These are phyloP conservation scores for Apteryx mantelli DNA, from an alignment of 2,113 vertebrate species.

Conservation along the genomic window DNA sequence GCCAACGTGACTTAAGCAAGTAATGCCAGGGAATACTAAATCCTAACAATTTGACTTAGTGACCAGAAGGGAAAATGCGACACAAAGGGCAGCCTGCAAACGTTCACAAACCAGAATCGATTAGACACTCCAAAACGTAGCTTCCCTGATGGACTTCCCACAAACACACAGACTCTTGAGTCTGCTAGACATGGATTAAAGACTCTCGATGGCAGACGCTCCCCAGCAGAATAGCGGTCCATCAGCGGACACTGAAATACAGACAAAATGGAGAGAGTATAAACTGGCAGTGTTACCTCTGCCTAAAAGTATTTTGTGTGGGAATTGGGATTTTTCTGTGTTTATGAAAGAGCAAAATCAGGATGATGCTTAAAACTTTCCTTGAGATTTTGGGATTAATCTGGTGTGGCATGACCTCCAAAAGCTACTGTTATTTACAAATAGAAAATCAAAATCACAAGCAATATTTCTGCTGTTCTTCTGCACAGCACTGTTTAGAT, in stretches of 20 bases:
- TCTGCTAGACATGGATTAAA: not conserved
- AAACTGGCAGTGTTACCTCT: not conserved
- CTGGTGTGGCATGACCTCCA: not conserved
- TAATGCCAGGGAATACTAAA: accelerated
- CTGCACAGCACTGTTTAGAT: not conserved
- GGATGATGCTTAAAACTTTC: not conserved
- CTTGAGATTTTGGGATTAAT: not conserved
- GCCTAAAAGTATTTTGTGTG: not conserved
- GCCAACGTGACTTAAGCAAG: not conserved
- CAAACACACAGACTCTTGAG: accelerated
- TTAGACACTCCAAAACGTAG: accelerated
- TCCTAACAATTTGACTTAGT: not conserved
- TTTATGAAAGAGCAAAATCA: not conserved
- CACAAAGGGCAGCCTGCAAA: not conserved
- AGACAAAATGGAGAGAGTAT: not conserved
- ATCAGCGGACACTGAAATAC: not conserved
- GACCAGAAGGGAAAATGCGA: not conserved
- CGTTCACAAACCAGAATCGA: not conserved
- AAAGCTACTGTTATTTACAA: not conserved
- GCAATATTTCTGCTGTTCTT: not conserved
- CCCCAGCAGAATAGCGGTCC: not conserved
- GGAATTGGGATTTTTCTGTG: not conserved
- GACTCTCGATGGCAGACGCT: not conserved
- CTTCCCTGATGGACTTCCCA: not conserved
- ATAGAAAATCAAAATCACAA: not conserved